These are phyloP conservation scores for Stenodera caucasica DNA, from an alignment of 2,888 invertebrate species.

Conservation along the genomic window DNA sequence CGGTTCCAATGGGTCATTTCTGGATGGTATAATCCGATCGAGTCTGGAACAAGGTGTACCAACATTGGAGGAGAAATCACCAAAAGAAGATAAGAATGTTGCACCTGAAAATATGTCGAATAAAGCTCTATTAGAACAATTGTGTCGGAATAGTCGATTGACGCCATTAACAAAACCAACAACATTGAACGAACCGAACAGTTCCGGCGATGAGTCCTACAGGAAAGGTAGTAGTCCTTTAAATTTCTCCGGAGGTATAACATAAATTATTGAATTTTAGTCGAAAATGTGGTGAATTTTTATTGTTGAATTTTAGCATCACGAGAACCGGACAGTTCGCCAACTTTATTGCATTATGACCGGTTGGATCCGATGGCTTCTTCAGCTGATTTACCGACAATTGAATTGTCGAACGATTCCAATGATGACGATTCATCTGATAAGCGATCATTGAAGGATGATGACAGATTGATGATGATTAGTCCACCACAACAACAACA, in stretches of 20 bases:
- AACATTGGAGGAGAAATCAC: conserved; percentile 56
- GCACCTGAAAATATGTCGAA: conserved; percentile 61
- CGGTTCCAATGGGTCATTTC: conserved; percentile 73
- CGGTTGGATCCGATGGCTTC: background rate
- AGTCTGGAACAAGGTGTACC: conserved; percentile 72
- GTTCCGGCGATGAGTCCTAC: conserved; percentile 59
- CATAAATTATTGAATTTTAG: background rate
- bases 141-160: conserved; percentile 65
- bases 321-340: conserved; percentile 8
- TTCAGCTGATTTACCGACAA: conserved; percentile 48
- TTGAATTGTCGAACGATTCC: conserved; percentile 55
- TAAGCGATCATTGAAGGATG: conserved; percentile 21
- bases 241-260: conserved; percentile 44
- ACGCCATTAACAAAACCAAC: conserved; percentile 58
- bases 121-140: conserved; percentile 67
- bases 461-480: background rate
- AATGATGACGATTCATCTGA: conserved; percentile 43
- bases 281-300: background rate
- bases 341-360: conserved; percentile 18
- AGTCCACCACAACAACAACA: conserved; percentile 25
- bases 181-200: conserved; percentile 44
- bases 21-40: conserved; percentile 82
- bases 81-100: conserved; percentile 58
- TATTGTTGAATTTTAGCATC: background rate
- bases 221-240: conserved; percentile 49